Evolutionary conservation across 2,888 invertebrate genomes (phyloP), one percentile per base, ranked within the genome.

Genomic region (Acanthosepion lycidas): DNA sequence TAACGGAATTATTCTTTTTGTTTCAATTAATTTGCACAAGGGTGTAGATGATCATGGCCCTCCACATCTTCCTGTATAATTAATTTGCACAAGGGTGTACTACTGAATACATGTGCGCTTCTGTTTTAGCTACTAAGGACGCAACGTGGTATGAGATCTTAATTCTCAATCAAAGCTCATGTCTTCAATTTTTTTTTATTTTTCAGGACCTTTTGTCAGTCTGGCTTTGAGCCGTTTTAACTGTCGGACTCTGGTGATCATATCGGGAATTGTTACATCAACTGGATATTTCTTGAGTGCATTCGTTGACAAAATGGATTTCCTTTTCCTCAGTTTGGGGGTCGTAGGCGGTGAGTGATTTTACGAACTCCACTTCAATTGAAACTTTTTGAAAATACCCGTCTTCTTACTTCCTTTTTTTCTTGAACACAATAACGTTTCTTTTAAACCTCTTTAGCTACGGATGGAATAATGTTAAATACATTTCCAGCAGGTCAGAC

Each of bases 181-280:
- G 9, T 9, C 15, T 53, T 53, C 1, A 15, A 51, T 20, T 33
- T 92, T 55, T 94, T 64, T 78, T 91, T 64, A 55, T n/a, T 20
- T 95, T 95, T 42, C 95, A 96, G 96, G 96, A 91, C 96, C 96
- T 9, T 49, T 96, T 15, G 96, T 96, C 4, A 96, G 96, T 94
- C 92, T 95, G 6, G 95, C 96, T 6, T 95, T 96, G 6, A 96
- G 96, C 95, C 94, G 93, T 48, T 95, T 94, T 64, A 96, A 96
- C 91, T 96, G 96, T 95, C 95, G 96, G 48, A 94, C 95, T 0
- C 95, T 95, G 28, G 96, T 96, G 95, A 95, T 96, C 91, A 49
- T 95, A 6, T 96, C 96, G 33, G 96, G 96, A 2, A 28, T 96
- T 48, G 94, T 96, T 53, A 95, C 96, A 92, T 95, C 96, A 12